phyloP scores from a whole-genome alignment of 2,797 vertebrate species.

The Schizothorax lantsangensis region DNA sequence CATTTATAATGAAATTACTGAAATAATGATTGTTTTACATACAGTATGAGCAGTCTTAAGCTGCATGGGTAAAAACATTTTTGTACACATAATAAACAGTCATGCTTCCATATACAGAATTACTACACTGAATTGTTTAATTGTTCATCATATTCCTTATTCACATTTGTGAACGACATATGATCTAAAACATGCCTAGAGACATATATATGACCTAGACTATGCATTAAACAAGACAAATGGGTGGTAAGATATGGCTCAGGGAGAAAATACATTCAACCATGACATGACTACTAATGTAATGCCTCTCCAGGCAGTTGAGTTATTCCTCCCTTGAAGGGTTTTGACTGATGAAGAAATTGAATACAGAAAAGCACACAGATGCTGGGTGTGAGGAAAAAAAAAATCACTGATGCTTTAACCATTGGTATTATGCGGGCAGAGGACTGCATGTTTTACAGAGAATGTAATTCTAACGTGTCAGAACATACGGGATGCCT shows the following conservation, averaged over 20 bases:
- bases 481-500: neutral
- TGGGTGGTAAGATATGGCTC: neutral
- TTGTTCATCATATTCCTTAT: neutral
- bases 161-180: neutral
- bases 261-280: neutral
- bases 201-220: neutral
- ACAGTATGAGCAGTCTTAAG: neutral
- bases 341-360: slow-evolving; percentile 23
- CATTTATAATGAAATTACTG: neutral
- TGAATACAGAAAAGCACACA: neutral
- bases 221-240: slow-evolving; percentile 19
- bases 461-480: neutral
- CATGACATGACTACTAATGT: slow-evolving; percentile 26
- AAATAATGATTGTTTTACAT: neutral
- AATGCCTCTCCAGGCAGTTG: slow-evolving; percentile 7
- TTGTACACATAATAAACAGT: neutral
- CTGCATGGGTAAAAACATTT: neutral
- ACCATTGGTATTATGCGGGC: neutral
- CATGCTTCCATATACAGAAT: neutral
- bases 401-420: slow-evolving; percentile 17
- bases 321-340: slow-evolving; percentile 14
- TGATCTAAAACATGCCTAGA: neutral
- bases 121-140: neutral
- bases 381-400: neutral
- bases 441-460: slow-evolving; percentile 18